Conservation (phyloP, 1,140 invertebrate genomes). For the Triops longicaudatus region DNA sequence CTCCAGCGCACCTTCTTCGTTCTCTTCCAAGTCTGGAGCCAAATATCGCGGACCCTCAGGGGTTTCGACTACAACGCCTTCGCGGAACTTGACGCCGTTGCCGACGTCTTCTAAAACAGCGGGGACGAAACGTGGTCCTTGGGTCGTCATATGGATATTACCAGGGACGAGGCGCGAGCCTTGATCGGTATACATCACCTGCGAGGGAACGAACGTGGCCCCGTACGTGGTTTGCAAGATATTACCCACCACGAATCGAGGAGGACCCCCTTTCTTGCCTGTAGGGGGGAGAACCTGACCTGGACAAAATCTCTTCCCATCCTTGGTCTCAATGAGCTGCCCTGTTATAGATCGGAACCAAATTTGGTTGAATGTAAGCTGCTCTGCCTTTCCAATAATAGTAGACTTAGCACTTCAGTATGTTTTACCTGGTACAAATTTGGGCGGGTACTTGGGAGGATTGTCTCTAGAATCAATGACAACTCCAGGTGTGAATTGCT, state of each 20-base stretch:
- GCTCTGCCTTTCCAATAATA: conserved; percentile 39
- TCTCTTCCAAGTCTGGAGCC: conserved; percentile 56
- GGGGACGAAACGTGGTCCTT: conserved; percentile 56
- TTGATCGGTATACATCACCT: conserved; percentile 27
- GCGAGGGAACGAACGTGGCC: conserved; percentile 25
- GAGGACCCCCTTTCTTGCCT: conserved; percentile 41
- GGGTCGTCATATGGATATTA: conserved; percentile 48
- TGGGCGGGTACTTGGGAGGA: conserved; percentile 23
- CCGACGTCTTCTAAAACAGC: conserved; percentile 64
- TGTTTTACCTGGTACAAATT: conserved; percentile 33
- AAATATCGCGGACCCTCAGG: conserved; percentile 59
- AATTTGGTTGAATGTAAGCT: conserved; percentile 60
- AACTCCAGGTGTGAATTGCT: conserved; percentile 64
- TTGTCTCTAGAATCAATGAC: conserved; percentile 51
- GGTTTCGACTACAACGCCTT: conserved; percentile 61
- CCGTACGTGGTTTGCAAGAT: conserved; percentile 33
- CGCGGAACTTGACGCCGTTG: conserved; percentile 57
- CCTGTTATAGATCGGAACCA: conserved; percentile 56
- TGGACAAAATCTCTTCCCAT: conserved; percentile 35
- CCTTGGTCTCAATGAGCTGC: conserved; percentile 31
- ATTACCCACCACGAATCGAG: conserved; percentile 57
- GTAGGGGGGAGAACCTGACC: conserved; percentile 43
- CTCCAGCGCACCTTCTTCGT: conserved; percentile 53
- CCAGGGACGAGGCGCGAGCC: conserved; percentile 42
- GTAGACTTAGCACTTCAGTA: conserved; percentile 35